These are phyloP conservation scores for Elysia crispata DNA, from an alignment of 2,888 invertebrate genomes.

Conservation along the genomic window DNA sequence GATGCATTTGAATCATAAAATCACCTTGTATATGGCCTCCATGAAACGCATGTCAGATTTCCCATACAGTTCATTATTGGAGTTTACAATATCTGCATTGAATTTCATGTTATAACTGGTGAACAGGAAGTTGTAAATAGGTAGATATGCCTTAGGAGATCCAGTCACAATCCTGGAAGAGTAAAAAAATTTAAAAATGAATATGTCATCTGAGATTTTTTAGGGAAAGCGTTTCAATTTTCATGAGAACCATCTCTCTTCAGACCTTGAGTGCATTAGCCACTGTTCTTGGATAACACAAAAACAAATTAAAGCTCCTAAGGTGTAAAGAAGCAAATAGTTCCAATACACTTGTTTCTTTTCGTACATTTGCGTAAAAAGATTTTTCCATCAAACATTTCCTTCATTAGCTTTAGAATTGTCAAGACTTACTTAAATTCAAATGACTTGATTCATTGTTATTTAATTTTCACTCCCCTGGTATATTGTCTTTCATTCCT, in stretches of 20 bases:
- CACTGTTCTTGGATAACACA: too few relatives aligned
- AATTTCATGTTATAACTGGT: slow-evolving; percentile 67
- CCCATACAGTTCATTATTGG: slow-evolving; percentile 67
- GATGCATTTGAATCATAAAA: background rate
- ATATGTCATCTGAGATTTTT: too few relatives aligned
- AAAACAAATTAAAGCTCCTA: background rate
- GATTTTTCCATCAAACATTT: too few relatives aligned
- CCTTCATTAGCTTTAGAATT: too few relatives aligned
- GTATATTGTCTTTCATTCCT: background rate
- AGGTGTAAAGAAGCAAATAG: too few relatives aligned
- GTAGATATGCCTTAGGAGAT: slow-evolving; percentile 64
- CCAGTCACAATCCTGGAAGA: slow-evolving; percentile 68
- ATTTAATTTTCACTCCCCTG: background rate
- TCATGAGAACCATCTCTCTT: too few relatives aligned
- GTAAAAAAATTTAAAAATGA: background rate
- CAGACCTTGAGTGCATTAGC: too few relatives aligned
- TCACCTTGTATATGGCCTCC: slow-evolving; percentile 73
- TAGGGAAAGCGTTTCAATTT: too few relatives aligned
- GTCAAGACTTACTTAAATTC: too few relatives aligned
- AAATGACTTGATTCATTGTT: too few relatives aligned
- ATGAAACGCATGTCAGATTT: slow-evolving; percentile 73
- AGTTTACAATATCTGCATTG: slow-evolving; percentile 62
- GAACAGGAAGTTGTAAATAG: slow-evolving; percentile 73
- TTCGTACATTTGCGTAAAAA: too few relatives aligned
- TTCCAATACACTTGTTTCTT: too few relatives aligned